Conservation (phyloP, 2,888 invertebrate genomes). For the Chrysolina oricalcia region DNA sequence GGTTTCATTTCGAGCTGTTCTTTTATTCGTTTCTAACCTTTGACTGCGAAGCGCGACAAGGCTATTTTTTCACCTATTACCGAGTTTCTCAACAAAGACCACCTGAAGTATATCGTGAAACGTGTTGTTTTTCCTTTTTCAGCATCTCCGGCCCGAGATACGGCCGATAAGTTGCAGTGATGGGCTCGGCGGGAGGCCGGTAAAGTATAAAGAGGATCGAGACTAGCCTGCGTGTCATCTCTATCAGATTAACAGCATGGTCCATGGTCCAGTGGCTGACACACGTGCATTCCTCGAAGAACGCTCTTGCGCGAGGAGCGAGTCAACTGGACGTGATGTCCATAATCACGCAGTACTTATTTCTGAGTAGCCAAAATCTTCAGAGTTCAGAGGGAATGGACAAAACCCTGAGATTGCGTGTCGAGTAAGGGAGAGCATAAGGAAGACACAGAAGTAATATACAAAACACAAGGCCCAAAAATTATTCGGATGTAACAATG, state of each 20-base stretch:
- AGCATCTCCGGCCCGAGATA: slow-evolving; percentile 39
- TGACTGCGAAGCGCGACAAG: too few relatives aligned
- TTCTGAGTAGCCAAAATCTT: too few relatives aligned
- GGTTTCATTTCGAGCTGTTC: too few relatives aligned
- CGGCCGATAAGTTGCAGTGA: slow-evolving; percentile 41
- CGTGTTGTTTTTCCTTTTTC: slow-evolving; percentile 35
- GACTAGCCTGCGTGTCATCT: slow-evolving; percentile 57
- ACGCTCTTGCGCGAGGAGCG: slow-evolving; percentile 1
- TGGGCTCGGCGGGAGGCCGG: slow-evolving; percentile 47
- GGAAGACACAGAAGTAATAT: too few relatives aligned
- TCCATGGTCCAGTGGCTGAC: slow-evolving; percentile 53
- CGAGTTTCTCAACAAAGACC: slow-evolving; percentile 17
- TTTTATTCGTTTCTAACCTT: too few relatives aligned
- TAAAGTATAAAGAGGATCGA: slow-evolving; percentile 45
- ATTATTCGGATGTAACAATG: too few relatives aligned
- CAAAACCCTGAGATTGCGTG: too few relatives aligned
- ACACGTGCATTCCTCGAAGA: slow-evolving; percentile 52
- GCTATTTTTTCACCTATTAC: not conserved
- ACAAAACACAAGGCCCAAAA: too few relatives aligned
- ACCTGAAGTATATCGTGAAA: slow-evolving; percentile 5
- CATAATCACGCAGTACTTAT: not conserved
- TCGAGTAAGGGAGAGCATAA: too few relatives aligned
- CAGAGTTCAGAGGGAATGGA: too few relatives aligned
- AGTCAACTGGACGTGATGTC: not conserved
- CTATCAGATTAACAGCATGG: slow-evolving; percentile 57